phyloP scores from a whole-genome alignment of 2,888 invertebrate species.

The Cephus pulcher region DNA sequence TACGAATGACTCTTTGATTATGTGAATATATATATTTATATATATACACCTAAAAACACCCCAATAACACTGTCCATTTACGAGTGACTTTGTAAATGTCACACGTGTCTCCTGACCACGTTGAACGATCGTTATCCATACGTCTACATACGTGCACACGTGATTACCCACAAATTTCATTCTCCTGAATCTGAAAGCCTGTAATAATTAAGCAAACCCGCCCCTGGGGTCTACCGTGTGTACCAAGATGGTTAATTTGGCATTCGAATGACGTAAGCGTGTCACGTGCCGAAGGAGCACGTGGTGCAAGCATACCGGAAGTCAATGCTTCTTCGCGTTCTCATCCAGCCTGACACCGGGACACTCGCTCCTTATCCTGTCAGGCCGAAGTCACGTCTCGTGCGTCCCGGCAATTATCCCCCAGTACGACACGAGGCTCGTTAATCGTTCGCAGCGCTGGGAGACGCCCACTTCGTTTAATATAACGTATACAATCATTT shows the following conservation, averaged over 20 bases:
- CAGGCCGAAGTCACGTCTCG: conserved; percentile 44
- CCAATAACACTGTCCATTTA: too few species aligned
- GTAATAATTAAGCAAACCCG: background rate
- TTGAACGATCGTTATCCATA: too few species aligned
- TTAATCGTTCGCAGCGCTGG: conserved; percentile 42
- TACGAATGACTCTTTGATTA: too few species aligned
- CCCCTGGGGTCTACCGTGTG: background rate
- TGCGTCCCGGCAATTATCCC: conserved; percentile 57
- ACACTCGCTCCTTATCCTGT: background rate
- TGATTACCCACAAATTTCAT: background rate
- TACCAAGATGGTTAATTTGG: background rate
- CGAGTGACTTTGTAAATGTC: too few species aligned
- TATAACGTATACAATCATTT: background rate
- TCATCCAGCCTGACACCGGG: background rate
- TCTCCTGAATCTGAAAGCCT: background rate
- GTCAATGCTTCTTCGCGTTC: background rate
- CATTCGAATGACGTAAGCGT: background rate
- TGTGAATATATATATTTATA: too few species aligned
- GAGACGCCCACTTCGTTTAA: conserved; percentile 28
- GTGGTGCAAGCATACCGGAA: background rate
- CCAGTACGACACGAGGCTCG: conserved; percentile 25
- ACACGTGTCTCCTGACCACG: too few species aligned
- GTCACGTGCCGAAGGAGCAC: background rate
- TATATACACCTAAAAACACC: too few species aligned
- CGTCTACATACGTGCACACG: too few species aligned